A percentile compares a stretch with the other conserved stretches of the same genome.
These are phyloP conservation scores for Speoplatyrhinus poulsoni DNA, from an alignment of 2,113 vertebrate genomes.

Conservation along the genomic window DNA sequence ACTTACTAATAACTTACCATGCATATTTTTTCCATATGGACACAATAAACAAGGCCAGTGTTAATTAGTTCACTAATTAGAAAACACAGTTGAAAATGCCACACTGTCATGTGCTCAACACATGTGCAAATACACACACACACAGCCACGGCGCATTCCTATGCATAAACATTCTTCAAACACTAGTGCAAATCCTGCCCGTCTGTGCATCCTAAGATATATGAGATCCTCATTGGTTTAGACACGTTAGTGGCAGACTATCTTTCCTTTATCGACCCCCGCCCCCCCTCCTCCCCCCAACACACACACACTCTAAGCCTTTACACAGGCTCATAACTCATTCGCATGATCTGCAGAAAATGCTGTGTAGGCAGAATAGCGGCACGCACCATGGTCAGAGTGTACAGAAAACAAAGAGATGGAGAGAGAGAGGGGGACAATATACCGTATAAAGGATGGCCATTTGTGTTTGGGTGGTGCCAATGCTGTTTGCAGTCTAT, in stretches of 20 bases:
- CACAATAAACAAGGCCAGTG: constrained; percentile 39
- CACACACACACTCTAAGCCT: constrained; percentile 22
- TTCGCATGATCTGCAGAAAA: constrained; percentile 38
- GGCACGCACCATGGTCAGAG: constrained; percentile 45
- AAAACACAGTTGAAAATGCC: constrained; percentile 44
- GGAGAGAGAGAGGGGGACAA: neutral
- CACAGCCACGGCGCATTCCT: neutral
- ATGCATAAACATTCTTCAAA: neutral
- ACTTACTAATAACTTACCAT: constrained; percentile 50
- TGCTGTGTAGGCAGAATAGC: constrained; percentile 62
- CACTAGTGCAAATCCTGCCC: neutral
- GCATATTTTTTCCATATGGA: constrained; percentile 30
- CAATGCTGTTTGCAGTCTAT: constrained; percentile 60
- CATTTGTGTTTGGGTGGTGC: neutral
- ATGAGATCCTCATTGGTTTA: constrained; percentile 45
- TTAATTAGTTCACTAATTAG: constrained; percentile 61
- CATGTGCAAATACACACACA: neutral
- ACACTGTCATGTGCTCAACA: constrained; percentile 9
- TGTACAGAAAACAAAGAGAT: constrained; percentile 19
- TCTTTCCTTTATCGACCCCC: constrained; percentile 35
- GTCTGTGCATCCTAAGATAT: constrained; percentile 18
- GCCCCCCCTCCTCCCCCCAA: constrained; percentile 22
- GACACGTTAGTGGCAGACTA: constrained; percentile 48
- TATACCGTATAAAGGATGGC: neutral
- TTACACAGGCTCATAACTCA: constrained; percentile 58